Base-by-base conservation (phyloP, 2,888 invertebrate genomes). In the Drosophila affinis region DNA sequence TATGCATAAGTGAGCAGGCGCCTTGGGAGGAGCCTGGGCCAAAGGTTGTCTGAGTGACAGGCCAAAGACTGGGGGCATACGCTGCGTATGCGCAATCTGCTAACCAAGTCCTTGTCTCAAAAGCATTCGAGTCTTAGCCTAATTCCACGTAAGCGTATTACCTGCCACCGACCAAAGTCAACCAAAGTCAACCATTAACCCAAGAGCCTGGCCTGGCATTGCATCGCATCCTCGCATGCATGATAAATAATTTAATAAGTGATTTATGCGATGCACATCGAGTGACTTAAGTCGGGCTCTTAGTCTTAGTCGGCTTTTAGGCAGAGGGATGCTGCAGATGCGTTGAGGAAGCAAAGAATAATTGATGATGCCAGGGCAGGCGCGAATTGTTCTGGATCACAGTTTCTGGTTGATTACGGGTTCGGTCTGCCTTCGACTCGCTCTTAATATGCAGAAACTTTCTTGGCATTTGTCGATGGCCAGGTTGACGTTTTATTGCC, bases 391-490 rank as follows among this genome's bases (percentile, higher is more conserved):
- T n/a, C 39, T 6, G 14, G 39, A 39, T 39, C 39, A 7, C 39
- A 49, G 49, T 17, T 55, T 12, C 32, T 1, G 24, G 18, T 48
- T 44, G 55, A 65, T 68, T 68, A 48, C 18, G 14, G 14, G 9
- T 4, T 47, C 1, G 56, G 34, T 12, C 46, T 49, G 45, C 0
- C 27, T 27, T 39, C 45, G 45, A 0, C 27, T 27, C 27, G 51
- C 54, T 27, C 68, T 68, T 68, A 68, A 57, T 70, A 86, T 86
- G 87, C 87, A 73, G 34, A 80, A 81, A 83, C 60, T 81, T 83
- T 62, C 7, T 46, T 55, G 55, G 48, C 67, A 54, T 44, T 65
- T 51, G 65, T 39, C 58, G 39, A 45, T 62, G 62, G 45, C 52
- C 56, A 21, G 21, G 12, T 18, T 9, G 32, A 54, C 32, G 29